phyloP scores from a whole-genome alignment of 2,113 vertebrate genomes.

The Grammomys dolichurus region DNA sequence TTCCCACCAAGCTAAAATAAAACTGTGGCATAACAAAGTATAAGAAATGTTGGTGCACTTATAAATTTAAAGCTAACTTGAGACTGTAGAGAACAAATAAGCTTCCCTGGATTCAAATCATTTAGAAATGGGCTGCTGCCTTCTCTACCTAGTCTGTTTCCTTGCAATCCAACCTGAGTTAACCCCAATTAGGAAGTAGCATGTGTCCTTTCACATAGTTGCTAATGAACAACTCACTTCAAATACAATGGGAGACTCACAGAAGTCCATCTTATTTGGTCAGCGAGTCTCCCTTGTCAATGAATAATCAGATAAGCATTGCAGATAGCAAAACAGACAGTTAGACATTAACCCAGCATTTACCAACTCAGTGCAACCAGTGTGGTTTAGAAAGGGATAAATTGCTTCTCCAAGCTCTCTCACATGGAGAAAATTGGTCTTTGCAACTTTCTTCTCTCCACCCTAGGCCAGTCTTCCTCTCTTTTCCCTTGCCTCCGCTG shows the following conservation, averaged over 20 bases:
- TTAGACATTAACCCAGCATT: neutral
- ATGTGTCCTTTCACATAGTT: neutral
- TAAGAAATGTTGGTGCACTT: neutral
- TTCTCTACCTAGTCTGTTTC: neutral
- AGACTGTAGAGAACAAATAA: neutral
- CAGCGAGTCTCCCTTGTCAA: neutral
- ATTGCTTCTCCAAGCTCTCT: constrained; percentile 49
- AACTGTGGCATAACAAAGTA: neutral
- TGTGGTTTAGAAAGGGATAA: constrained; percentile 50
- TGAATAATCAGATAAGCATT: constrained; percentile 29
- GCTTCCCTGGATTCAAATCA: neutral
- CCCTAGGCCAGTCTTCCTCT: neutral
- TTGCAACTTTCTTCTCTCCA: neutral
- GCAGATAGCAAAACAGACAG: neutral
- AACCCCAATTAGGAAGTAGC: neutral
- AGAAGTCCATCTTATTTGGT: constrained; percentile 44
- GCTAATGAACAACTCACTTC: constrained; percentile 7
- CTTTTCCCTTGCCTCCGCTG: neutral
- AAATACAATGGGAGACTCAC: neutral
- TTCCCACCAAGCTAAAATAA: neutral
- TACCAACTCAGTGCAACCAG: neutral
- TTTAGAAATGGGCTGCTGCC: constrained; percentile 5
- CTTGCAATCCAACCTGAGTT: neutral
- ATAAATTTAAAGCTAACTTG: constrained; percentile 38
- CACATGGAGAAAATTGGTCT: constrained; percentile 32